Conservation (phyloP, 1,140 invertebrate species). For the Holotrichia oblita region DNA sequence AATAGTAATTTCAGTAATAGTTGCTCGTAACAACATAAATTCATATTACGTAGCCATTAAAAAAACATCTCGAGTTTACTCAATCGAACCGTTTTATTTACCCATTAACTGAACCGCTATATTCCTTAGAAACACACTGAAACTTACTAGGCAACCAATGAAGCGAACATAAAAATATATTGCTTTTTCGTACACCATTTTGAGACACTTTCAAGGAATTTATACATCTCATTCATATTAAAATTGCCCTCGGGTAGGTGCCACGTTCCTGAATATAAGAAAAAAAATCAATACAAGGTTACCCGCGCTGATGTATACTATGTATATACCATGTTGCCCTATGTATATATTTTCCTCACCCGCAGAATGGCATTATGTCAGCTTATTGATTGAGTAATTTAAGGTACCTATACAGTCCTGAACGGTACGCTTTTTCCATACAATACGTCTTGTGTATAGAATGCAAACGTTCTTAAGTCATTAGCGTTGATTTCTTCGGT, state of each 20-base stretch:
- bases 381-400: slow-evolving; percentile 28
- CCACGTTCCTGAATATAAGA: neutral
- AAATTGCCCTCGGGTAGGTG: neutral
- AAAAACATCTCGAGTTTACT: no score
- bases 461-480: slow-evolving; percentile 33
- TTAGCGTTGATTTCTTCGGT: slow-evolving; percentile 14
- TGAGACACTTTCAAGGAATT: slow-evolving; percentile 4
- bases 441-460: neutral
- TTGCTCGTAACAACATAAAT: no score
- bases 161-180: slow-evolving; percentile 24
- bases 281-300: slow-evolving; percentile 24
- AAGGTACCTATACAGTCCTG: neutral
- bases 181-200: slow-evolving; percentile 29
- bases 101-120: neutral
- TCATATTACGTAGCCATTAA: no score
- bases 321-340: neutral
- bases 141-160: neutral
- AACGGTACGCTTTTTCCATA: neutral
- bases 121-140: neutral
- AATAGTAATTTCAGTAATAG: no score
- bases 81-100: no score
- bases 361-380: slow-evolving; percentile 14
- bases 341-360: neutral
- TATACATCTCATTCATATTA: slow-evolving; percentile 36
- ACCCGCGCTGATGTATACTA: neutral